Evolutionary conservation across 2,888 invertebrate genomes (phyloP).

Genomic region (Caradrina kadenii): DNA sequence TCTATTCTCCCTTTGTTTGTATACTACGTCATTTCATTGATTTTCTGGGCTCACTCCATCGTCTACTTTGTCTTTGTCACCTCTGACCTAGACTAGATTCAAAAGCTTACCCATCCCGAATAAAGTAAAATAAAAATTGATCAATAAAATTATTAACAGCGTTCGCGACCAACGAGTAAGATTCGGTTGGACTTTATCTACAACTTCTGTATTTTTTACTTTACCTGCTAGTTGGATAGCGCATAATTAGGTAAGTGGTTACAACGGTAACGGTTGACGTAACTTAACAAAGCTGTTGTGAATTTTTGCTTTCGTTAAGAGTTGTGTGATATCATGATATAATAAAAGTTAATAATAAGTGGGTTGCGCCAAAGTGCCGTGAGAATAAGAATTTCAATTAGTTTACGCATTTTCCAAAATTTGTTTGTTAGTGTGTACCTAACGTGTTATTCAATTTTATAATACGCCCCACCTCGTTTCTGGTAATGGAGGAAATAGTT

Average conservation of each 20-base stretch:
- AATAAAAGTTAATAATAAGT: slow-evolving; percentile 57
- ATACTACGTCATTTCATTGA: neutral
- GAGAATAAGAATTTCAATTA: slow-evolving; percentile 62
- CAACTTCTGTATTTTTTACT: slow-evolving; percentile 3
- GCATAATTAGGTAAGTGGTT: slow-evolving; percentile 52
- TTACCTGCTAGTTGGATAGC: slow-evolving; percentile 37
- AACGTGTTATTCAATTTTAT: slow-evolving; percentile 54
- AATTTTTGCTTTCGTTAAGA: slow-evolving; percentile 61
- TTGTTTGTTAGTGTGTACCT: slow-evolving; percentile 26
- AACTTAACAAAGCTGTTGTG: slow-evolving; percentile 59
- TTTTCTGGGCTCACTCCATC: too few relatives aligned
- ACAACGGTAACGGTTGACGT: slow-evolving; percentile 49
- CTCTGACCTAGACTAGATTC: too few relatives aligned
- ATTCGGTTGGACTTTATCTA: slow-evolving; percentile 19
- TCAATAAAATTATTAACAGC: neutral
- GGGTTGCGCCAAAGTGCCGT: slow-evolving; percentile 62
- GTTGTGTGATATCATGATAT: slow-evolving; percentile 53
- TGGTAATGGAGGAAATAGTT: slow-evolving; percentile 45
- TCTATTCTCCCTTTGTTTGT: neutral
- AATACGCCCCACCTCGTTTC: slow-evolving; percentile 38
- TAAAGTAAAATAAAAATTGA: too few relatives aligned
- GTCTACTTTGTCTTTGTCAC: too few relatives aligned
- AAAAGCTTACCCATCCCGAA: too few relatives aligned
- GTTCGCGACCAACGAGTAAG: neutral
- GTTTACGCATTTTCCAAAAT: slow-evolving; percentile 52